phyloP scores from a whole-genome alignment of 1,140 invertebrate genomes.

The Adoxophyes honmai region DNA sequence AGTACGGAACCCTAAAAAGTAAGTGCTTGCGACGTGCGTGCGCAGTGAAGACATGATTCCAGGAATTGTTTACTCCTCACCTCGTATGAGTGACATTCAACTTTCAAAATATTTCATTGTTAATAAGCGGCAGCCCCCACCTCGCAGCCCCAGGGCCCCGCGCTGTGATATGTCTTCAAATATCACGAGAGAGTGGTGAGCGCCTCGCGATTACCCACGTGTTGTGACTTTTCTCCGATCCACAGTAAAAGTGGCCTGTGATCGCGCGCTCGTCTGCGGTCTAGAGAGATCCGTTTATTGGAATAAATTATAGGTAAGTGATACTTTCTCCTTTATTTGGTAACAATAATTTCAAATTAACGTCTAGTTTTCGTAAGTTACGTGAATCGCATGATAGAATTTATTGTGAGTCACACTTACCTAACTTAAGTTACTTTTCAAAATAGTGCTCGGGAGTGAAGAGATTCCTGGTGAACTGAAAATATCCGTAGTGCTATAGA shows the following conservation, averaged over 20 bases:
- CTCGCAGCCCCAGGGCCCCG: not conserved
- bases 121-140: constrained; percentile 1
- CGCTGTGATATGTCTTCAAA: constrained; percentile 10
- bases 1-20: too few species aligned
- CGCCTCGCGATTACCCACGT: constrained; percentile 1
- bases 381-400: too few species aligned
- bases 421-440: too few species aligned
- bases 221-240: constrained; percentile 6
- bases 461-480: too few species aligned
- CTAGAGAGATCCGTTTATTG: constrained; percentile 7
- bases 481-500: too few species aligned
- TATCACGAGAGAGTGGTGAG: constrained; percentile 9
- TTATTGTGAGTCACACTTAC: too few species aligned
- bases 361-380: too few species aligned
- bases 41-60: not conserved
- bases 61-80: not conserved
- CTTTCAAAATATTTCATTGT: constrained; percentile 10
- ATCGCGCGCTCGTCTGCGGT: constrained; percentile 2
- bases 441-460: too few species aligned
- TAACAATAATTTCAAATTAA: too few species aligned
- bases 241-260: constrained; percentile 10
- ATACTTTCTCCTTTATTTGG: not conserved
- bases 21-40: too few species aligned
- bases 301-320: constrained; percentile 12
- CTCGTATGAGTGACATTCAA: constrained; percentile 4